Percentiles rank a stretch among this genome's conserved stretches.
phyloP scores from a whole-genome alignment of 2,888 invertebrate species.

The Brachyopa scutellaris region DNA sequence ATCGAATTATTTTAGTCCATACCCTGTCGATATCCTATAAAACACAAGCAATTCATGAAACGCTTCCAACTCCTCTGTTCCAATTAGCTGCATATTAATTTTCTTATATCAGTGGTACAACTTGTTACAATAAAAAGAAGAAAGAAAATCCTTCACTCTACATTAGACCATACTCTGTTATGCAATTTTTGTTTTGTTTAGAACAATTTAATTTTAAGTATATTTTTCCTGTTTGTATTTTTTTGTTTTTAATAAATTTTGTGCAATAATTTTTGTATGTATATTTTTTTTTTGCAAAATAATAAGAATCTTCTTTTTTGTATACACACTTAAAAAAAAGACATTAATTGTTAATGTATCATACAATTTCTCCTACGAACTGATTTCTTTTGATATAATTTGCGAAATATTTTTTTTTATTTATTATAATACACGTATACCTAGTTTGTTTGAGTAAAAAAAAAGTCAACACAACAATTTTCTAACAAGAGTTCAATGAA shows the following conservation, averaged over 20 bases:
- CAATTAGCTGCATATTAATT: too few relatives aligned
- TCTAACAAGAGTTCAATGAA: slow-evolving; percentile 69
- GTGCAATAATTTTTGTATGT: slow-evolving; percentile 70
- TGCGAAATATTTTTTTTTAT: slow-evolving; percentile 32
- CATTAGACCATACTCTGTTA: too few relatives aligned
- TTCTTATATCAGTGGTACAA: too few relatives aligned
- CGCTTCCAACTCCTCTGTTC: too few relatives aligned
- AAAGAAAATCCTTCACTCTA: too few relatives aligned
- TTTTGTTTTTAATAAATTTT: slow-evolving; percentile 57
- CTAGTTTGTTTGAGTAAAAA: not conserved
- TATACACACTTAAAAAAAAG: slow-evolving; percentile 53
- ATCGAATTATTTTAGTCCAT: too few relatives aligned
- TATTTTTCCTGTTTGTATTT: slow-evolving; percentile 20
- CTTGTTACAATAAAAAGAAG: too few relatives aligned
- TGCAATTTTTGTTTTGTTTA: slow-evolving; percentile 41
- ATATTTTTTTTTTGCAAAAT: slow-evolving; percentile 45
- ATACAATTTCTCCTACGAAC: slow-evolving; percentile 41
- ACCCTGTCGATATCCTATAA: too few relatives aligned
- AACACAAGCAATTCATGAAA: too few relatives aligned
- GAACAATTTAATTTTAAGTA: slow-evolving; percentile 64
- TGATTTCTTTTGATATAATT: slow-evolving; percentile 43
- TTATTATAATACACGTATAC: slow-evolving; percentile 17
- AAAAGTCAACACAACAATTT: slow-evolving; percentile 31
- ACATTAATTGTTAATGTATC: slow-evolving; percentile 62
- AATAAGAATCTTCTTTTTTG: slow-evolving; percentile 30